phyloP scores from a whole-genome alignment of 1,140 invertebrate genomes.

The Drosophila chauvacae region DNA sequence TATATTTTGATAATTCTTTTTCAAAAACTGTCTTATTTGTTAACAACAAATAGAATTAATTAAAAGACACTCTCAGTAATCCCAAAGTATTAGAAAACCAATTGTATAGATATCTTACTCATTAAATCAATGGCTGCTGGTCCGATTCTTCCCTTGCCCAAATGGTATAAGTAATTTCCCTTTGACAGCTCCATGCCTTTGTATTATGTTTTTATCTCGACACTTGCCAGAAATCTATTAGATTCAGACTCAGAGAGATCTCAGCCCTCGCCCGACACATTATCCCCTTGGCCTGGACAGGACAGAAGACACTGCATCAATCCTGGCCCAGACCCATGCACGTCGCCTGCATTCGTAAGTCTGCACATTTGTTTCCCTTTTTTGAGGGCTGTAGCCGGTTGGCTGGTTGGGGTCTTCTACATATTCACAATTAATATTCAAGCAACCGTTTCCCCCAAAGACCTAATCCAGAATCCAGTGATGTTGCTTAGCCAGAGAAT shows the following conservation, averaged over 20 bases:
- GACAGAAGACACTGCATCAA: conserved; percentile 38
- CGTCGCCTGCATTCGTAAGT: conserved; percentile 81
- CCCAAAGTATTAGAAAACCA: neutral
- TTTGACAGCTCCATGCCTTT: conserved; percentile 55
- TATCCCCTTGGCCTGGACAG: neutral
- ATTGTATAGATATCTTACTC: conserved; percentile 5
- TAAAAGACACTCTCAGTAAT: neutral
- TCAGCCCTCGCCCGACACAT: neutral
- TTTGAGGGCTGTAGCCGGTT: conserved; percentile 17
- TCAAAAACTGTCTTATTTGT: neutral
- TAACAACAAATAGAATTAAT: neutral
- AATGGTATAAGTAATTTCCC: conserved; percentile 46
- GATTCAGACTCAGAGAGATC: conserved; percentile 33
- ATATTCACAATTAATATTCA: conserved; percentile 82
- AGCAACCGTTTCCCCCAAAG: conserved; percentile 66
- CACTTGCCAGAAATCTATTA: conserved; percentile 71
- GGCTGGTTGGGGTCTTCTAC: conserved; percentile 29
- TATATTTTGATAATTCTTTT: neutral
- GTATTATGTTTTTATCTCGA: conserved; percentile 56
- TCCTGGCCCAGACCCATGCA: conserved; percentile 54
- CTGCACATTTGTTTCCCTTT: conserved; percentile 75
- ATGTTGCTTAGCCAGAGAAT: neutral
- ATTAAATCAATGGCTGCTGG: conserved; percentile 11
- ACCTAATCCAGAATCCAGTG: neutral
- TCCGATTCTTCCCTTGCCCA: neutral